These are phyloP conservation scores for Neolamprologus brichardi DNA, from an alignment of 2,113 vertebrate genomes.

Conservation along the genomic window DNA sequence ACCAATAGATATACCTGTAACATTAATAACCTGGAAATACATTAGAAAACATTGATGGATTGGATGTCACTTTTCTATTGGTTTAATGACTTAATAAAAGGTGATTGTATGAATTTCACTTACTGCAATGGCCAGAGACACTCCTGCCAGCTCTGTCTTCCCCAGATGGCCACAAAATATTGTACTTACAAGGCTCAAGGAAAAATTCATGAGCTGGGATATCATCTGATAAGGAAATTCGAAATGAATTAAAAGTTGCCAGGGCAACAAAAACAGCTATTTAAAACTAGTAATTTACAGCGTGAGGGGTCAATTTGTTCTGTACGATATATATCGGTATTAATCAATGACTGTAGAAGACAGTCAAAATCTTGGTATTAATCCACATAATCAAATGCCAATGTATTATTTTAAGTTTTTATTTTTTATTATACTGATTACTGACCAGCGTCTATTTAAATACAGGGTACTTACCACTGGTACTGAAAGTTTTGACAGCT, in stretches of 20 bases:
- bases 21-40: constrained; percentile 79
- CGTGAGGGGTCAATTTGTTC: not conserved
- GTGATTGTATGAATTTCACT: constrained; percentile 1
- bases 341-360: not conserved
- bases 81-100: not conserved
- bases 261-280: not conserved
- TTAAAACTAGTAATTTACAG: not conserved
- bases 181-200: constrained; percentile 82
- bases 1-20: constrained; percentile 83
- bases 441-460: not conserved
- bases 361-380: not conserved
- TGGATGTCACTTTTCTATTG: not conserved
- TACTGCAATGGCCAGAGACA: constrained; percentile 81
- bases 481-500: constrained; percentile 29
- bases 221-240: constrained; percentile 62
- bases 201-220: constrained; percentile 75
- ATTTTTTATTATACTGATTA: not conserved
- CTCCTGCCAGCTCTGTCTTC: constrained; percentile 78
- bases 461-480: constrained; percentile 54
- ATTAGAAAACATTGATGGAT: not conserved
- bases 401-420: not conserved
- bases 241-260: not conserved
- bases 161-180: constrained; percentile 92
- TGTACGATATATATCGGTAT: not conserved
- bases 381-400: not conserved